Conservation (phyloP, 23 tunicate species). For the Ciona savignyi region DNA sequence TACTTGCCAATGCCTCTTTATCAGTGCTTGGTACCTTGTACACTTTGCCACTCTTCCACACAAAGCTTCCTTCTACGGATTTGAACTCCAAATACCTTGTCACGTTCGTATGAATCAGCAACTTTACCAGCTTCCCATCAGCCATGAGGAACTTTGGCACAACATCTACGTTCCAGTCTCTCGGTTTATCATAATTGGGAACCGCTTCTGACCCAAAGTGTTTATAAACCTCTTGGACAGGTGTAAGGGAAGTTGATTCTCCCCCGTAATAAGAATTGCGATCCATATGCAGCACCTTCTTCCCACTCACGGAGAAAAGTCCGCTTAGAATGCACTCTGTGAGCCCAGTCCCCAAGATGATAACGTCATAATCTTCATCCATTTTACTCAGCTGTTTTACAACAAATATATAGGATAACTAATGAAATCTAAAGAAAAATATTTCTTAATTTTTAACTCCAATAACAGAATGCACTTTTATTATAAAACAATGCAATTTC, state of each 20-base stretch:
- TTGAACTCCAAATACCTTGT: slow-evolving; percentile 90
- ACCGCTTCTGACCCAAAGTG: slow-evolving; percentile 15
- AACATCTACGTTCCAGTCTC: slow-evolving; percentile 99
- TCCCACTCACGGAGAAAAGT: slow-evolving; percentile 47
- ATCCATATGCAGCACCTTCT: slow-evolving; percentile 97
- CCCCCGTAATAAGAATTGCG: slow-evolving; percentile 90
- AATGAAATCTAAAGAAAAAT: no score
- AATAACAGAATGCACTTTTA: no score
- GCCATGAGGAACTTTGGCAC: slow-evolving; percentile 99
- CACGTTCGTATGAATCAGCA: slow-evolving; percentile 88
- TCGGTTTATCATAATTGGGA: neutral
- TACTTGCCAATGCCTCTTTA: slow-evolving; percentile 58
- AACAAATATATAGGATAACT: no score
- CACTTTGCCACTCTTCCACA: slow-evolving; percentile 35
- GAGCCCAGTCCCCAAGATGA: slow-evolving; percentile 93
- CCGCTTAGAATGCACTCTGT: slow-evolving; percentile 96
- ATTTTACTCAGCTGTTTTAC: no score
- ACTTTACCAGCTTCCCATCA: slow-evolving; percentile 88
- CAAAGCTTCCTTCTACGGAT: slow-evolving; percentile 95
- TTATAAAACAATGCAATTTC: no score
- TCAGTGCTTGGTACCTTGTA: slow-evolving; percentile 74
- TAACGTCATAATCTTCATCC: slow-evolving; percentile 99
- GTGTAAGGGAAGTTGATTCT: slow-evolving; percentile 73
- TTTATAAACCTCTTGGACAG: slow-evolving; percentile 53
- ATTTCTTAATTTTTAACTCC: no score